Evolutionary conservation across 2,113 vertebrate genomes (phyloP).

Genomic region (Pluvialis apricaria): DNA sequence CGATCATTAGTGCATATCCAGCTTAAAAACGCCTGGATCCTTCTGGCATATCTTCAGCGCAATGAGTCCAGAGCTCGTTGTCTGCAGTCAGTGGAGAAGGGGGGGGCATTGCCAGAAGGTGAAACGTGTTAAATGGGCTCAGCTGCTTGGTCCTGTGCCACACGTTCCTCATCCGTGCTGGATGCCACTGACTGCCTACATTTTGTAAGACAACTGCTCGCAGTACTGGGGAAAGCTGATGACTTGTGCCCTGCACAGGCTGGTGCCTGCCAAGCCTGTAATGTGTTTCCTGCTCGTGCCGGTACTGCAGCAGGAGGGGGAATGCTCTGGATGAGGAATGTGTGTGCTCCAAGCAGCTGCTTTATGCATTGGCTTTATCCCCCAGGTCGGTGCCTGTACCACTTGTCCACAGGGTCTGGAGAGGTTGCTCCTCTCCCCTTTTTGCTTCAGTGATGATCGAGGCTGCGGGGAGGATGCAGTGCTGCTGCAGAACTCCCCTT

Average conservation of each 20-base stretch:
- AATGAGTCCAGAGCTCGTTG: not conserved
- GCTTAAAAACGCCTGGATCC: not conserved
- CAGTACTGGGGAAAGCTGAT: not conserved
- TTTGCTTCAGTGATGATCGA: fast-evolving
- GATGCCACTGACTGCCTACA: fast-evolving
- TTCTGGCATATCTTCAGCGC: not conserved
- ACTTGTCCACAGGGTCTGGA: fast-evolving
- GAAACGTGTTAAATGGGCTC: not conserved
- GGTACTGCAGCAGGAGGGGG: not conserved
- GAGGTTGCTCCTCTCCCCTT: not conserved
- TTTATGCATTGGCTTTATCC: not conserved
- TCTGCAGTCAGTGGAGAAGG: not conserved
- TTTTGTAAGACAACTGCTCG: not conserved
- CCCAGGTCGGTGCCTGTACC: not conserved
- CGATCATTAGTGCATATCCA: fast-evolving
- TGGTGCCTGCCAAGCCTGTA: not conserved
- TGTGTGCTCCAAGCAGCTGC: not conserved
- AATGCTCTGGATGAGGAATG: not conserved
- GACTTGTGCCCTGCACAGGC: not conserved
- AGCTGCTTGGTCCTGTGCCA: not conserved
- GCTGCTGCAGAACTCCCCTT: not conserved
- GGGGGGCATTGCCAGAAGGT: not conserved
- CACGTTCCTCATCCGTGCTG: fast-evolving
- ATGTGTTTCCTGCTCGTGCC: fast-evolving
- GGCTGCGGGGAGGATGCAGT: not conserved